Percentiles rank a stretch among this genome's conserved stretches.
phyloP scores from a whole-genome alignment of 2,888 invertebrate species.

The Bruchidius siliquastri region DNA sequence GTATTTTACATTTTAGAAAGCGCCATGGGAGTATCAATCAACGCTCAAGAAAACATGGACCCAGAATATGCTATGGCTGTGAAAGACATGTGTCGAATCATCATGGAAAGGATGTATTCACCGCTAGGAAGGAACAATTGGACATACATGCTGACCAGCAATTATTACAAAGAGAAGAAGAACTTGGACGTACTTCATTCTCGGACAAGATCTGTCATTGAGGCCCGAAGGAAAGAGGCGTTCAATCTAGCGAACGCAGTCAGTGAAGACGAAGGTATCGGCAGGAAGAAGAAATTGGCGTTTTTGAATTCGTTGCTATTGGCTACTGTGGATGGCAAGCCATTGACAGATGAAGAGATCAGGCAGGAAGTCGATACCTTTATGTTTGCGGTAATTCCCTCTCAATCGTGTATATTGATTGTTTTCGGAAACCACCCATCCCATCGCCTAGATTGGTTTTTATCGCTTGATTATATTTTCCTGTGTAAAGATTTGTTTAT shows the following conservation, averaged over 20 bases:
- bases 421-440: too few relatives aligned
- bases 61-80: slow-evolving; percentile 71
- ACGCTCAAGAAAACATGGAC: slow-evolving; percentile 65
- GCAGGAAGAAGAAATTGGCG: slow-evolving; percentile 55
- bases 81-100: slow-evolving; percentile 48
- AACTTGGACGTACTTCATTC: slow-evolving; percentile 45
- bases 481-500: too few relatives aligned
- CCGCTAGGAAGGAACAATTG: slow-evolving; percentile 52
- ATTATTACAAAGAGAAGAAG: slow-evolving; percentile 55
- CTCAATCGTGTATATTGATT: too few relatives aligned
- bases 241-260: slow-evolving; percentile 5
- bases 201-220: slow-evolving; percentile 55
- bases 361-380: slow-evolving; percentile 70
- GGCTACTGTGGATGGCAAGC: slow-evolving; percentile 53
- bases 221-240: slow-evolving; percentile 13
- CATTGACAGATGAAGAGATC: slow-evolving; percentile 56
- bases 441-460: too few relatives aligned
- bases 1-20: slow-evolving; percentile 69
- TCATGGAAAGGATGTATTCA: slow-evolving; percentile 33
- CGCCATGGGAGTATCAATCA: slow-evolving; percentile 73
- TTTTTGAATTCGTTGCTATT: slow-evolving; percentile 63
- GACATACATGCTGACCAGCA: slow-evolving; percentile 50
- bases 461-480: too few relatives aligned
- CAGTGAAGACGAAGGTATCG: slow-evolving; percentile 8
- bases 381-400: slow-evolving; percentile 59